phyloP scores from a whole-genome alignment of 2,113 vertebrate species.

The Macrotis lagotis region DNA sequence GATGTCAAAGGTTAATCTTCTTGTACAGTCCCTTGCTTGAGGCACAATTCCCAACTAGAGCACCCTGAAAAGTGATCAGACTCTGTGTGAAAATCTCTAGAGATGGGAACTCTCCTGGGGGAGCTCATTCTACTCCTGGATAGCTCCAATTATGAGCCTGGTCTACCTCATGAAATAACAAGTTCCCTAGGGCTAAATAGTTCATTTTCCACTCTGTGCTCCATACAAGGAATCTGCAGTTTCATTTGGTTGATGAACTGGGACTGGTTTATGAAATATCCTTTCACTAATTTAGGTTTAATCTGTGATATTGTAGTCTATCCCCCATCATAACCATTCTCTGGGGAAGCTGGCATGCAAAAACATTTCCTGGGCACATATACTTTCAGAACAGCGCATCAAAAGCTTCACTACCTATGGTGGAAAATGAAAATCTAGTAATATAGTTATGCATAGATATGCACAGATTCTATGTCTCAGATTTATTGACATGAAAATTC shows the following conservation, averaged over 20 bases:
- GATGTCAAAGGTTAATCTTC: neutral
- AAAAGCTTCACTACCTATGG: neutral
- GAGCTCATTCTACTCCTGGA: neutral
- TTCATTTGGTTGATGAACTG: neutral
- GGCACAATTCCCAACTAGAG: neutral
- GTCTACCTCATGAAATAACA: neutral
- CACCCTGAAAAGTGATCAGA: neutral
- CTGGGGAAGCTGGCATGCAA: neutral
- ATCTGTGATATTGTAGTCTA: neutral
- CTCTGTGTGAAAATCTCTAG: neutral
- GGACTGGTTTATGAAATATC: neutral
- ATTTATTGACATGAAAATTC: neutral
- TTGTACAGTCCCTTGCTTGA: neutral
- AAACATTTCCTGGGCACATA: neutral
- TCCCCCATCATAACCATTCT: neutral
- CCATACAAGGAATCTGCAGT: neutral
- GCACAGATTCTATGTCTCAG: neutral
- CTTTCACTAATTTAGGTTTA: neutral
- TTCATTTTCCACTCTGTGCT: neutral
- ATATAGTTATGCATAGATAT: neutral
- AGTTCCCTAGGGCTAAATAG: neutral
- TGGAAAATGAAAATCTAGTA: neutral
- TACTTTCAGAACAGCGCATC: neutral
- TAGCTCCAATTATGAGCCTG: neutral
- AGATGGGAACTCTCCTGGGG: neutral